Percentiles rank a stretch among this genome's conserved stretches.
These are phyloP conservation scores for Venturia canescens DNA, from an alignment of 1,140 invertebrate genomes.

Conservation along the genomic window DNA sequence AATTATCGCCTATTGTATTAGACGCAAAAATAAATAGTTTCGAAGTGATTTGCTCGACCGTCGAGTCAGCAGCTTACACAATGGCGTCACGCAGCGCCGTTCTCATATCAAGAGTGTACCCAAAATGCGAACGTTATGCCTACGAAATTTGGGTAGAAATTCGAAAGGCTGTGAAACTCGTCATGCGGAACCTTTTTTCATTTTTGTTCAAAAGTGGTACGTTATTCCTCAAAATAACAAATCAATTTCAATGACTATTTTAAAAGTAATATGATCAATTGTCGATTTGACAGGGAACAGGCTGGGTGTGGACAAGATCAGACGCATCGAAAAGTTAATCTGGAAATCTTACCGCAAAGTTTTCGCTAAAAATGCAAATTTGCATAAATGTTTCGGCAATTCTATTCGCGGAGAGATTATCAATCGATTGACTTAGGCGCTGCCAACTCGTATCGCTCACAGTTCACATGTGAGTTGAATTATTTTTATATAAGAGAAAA, in stretches of 20 bases:
- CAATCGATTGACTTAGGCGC: neutral
- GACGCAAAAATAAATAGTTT: neutral
- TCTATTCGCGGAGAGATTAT: neutral
- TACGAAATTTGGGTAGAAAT: neutral
- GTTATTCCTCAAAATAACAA: neutral
- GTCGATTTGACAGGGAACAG: too few relatives aligned
- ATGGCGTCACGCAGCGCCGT: slow-evolving; percentile 10
- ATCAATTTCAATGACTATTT: neutral
- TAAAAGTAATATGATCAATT: neutral
- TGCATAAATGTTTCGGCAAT: neutral
- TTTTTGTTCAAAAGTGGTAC: neutral
- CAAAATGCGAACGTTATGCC: neutral
- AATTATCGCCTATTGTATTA: slow-evolving; percentile 19
- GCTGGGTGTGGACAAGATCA: too few relatives aligned
- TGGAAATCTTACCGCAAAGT: slow-evolving; percentile 4
- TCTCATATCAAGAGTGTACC: slow-evolving; percentile 23
- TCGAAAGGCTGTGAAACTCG: neutral
- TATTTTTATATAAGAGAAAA: too few relatives aligned
- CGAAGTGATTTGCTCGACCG: neutral
- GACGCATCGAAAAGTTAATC: neutral
- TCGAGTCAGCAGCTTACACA: neutral
- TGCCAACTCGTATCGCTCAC: neutral
- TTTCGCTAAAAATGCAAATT: neutral
- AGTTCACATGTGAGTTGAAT: too few relatives aligned
- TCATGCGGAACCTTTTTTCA: neutral